Percentiles rank a stretch among this genome's conserved stretches.
These are phyloP conservation scores for Drosophila albomicans DNA, from an alignment of 1,140 invertebrate species.

Conservation along the genomic window DNA sequence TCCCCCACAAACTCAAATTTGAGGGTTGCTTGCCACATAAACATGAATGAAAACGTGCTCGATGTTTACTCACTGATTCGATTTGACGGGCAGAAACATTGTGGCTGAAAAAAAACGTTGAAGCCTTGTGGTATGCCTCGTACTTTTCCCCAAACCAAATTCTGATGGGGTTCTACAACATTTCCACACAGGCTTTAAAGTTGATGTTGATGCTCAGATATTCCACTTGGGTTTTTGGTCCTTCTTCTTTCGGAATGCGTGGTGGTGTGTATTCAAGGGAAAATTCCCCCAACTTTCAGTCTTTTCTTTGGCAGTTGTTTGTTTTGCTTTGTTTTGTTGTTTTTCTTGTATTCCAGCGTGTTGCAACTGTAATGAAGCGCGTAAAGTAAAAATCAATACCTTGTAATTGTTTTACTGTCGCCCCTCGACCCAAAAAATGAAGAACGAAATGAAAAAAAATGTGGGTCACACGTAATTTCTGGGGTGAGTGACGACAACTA, in stretches of 20 bases:
- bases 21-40: constrained; percentile 34
- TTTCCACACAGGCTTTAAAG: constrained; percentile 32
- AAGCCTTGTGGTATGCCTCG: constrained; percentile 27
- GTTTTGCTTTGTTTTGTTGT: neutral
- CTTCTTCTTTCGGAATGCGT: constrained; percentile 20
- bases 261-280: neutral
- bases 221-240: constrained; percentile 63
- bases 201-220: constrained; percentile 16
- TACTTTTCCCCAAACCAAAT: constrained; percentile 40
- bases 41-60: constrained; percentile 20
- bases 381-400: constrained; percentile 72
- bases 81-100: constrained; percentile 84
- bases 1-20: constrained; percentile 22
- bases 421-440: constrained; percentile 10
- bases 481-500: constrained; percentile 31
- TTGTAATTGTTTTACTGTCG: constrained; percentile 63
- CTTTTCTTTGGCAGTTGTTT: constrained; percentile 73
- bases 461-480: constrained; percentile 57
- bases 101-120: constrained; percentile 10
- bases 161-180: constrained; percentile 51
- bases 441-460: constrained; percentile 32
- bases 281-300: constrained; percentile 56
- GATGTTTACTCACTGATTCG: constrained; percentile 80
- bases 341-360: constrained; percentile 4
- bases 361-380: constrained; percentile 60